Base-by-base conservation (phyloP, 2,113 vertebrate genomes). In the Xiphorhynchus elegans region DNA sequence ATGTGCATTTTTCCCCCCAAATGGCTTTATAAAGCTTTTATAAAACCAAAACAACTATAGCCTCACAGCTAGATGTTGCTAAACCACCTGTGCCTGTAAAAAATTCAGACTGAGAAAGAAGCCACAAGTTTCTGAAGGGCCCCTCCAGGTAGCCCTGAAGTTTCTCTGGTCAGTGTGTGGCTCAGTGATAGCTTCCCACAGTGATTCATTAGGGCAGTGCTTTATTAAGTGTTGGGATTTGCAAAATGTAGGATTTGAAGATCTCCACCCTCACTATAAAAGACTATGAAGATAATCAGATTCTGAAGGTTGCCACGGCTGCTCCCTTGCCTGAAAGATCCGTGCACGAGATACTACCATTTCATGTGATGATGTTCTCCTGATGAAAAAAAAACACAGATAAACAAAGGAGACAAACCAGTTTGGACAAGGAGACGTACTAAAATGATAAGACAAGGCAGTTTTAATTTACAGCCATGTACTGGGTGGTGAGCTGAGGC, bases 331-430 rank as follows among this genome's bases (percentile, higher is more conserved):
- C 68, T 33, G 37, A 58, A 80, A 80, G 86, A 49, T 58, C 37
- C 0, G 0, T 11, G 58, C 31, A 35, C 16, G 39, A 76, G 42
- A 25, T 35, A 13, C 9, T 49, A 33, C 3, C 0, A 19, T 72
- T 76, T 62, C 15, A 33, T 15, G 17, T 63, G 20, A 49, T 9
- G 5, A 67, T 47, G 21, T 9, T 29, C 35, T 69, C 44, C 44
- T 62, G 46, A 42, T 47, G 33, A 52, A 91, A 78, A 87, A 91
- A 78, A 87, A 67, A 25, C 4, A 17, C 37, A 75, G 39, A 42
- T 50, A 62, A 79, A 11, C 0, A 2, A 87, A n/a, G n/a, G 37
- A 84, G 25, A 28, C 15, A 5, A 12, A 78, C 42, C 11, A 72
- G 39, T 76, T 16, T 84, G 78, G 58, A 56, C 52, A 55, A 59